Percentiles rank a stretch among this genome's conserved stretches.
Conservation (phyloP, 2,113 vertebrate species). For the Xiphorhynchus elegans region DNA sequence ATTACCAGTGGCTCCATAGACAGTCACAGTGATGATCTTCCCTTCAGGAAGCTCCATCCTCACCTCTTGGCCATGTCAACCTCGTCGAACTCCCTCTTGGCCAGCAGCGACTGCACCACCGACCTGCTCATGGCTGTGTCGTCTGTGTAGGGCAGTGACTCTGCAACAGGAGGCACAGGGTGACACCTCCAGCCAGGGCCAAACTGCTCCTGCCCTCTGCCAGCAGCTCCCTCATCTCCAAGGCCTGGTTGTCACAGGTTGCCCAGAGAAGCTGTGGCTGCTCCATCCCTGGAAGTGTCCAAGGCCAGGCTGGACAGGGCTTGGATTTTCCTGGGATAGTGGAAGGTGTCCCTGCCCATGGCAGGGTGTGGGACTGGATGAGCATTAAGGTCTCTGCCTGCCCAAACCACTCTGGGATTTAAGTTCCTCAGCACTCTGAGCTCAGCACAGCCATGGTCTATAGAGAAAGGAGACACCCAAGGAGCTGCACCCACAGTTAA, state of each 20-base stretch:
- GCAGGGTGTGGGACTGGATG: not conserved
- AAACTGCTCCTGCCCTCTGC: not conserved
- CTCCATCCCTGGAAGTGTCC: not conserved
- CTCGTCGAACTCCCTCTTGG: slow-evolving; percentile 86
- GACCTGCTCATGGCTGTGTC: slow-evolving; percentile 95
- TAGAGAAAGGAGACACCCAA: not conserved
- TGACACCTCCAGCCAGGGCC: not conserved
- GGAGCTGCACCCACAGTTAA: not conserved
- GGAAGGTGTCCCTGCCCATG: not conserved
- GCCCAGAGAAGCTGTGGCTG: not conserved
- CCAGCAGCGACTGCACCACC: slow-evolving; percentile 91
- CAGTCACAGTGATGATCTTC: not conserved
- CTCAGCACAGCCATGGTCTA: not conserved
- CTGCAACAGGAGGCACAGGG: slow-evolving; percentile 59
- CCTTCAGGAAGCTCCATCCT: not conserved
- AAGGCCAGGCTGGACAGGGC: fast-evolving
- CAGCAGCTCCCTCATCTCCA: not conserved
- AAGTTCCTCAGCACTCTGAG: not conserved
- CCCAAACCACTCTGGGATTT: not conserved
- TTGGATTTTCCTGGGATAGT: not conserved
- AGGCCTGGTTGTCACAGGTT: not conserved
- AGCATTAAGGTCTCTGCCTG: not conserved
- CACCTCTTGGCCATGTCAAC: slow-evolving; percentile 94
- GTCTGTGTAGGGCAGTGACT: slow-evolving; percentile 88
- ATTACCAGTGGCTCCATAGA: not conserved